Evolutionary conservation across 2,888 invertebrate species (phyloP), one percentile per base, ranked within the genome.

Genomic region (Phyllotreta striolata): DNA sequence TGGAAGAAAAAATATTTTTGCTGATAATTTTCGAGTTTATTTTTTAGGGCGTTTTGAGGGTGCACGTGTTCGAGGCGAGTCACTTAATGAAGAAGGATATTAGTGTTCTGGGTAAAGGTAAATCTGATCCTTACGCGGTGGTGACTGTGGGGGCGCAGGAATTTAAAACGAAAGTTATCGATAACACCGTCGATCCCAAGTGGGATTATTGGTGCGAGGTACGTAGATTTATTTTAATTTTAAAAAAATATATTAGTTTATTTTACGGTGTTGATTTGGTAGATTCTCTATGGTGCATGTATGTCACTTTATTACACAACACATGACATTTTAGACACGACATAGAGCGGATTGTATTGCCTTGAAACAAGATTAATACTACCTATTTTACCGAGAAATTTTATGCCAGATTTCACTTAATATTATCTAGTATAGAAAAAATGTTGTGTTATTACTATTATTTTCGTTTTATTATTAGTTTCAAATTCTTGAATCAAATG

Each of bases 201-300:
- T 99, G 98, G 98, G 95, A 98, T 82, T 96, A 86, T 82, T 95
- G 94, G 89, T 98, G 97, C 80, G 98, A 99, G 94, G 96, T 97
- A 85, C 82, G 84, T 73, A 47, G 46, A 10, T 41, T 40, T 66
- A 34, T 13, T 24, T 24, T 24, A 24, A 24, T 24, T 24, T n/a
- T n/a, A n/a, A 24, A 24, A 24, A 24, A 3, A 24, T 3, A 24
- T 24, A 24, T 24, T 24, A 24, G 24, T 24, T 1, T 24, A 24
- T 24, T 24, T 24, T 24, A 24, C 24, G 24, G 24, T 24, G 24
- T 58, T 58, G 39, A 54, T 35, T 56, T 9, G 41, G 41, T 41
- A 41, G 41, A 10, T 41, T n/a, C 34, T 47, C 34, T 8, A 9
- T 35, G 4, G 40, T 13, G 51, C 58, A 61, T 63, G 49, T 13